phyloP scores from a whole-genome alignment of 2,113 vertebrate genomes.

The Pelodiscus sinensis region DNA sequence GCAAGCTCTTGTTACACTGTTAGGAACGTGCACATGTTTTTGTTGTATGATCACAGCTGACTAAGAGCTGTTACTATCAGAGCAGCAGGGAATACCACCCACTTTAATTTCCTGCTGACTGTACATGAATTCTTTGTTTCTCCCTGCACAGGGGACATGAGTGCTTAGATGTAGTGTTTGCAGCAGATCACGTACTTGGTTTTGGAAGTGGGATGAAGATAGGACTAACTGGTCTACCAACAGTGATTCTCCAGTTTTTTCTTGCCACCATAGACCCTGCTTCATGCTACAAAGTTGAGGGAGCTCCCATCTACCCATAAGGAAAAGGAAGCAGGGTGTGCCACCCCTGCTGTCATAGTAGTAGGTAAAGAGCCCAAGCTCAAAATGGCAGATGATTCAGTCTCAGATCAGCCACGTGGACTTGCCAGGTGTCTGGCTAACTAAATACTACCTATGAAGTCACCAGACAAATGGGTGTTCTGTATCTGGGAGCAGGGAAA shows the following conservation, averaged over 20 bases:
- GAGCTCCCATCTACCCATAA: neutral
- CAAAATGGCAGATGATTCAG: neutral
- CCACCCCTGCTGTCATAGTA: neutral
- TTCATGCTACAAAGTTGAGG: neutral
- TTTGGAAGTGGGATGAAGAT: neutral
- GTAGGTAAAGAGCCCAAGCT: neutral
- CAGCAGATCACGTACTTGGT: neutral
- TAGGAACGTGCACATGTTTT: slow-evolving; percentile 24
- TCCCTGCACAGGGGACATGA: accelerated
- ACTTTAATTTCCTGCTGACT: slow-evolving; percentile 30
- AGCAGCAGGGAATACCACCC: slow-evolving; percentile 24
- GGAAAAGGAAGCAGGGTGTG: neutral
- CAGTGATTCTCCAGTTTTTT: neutral
- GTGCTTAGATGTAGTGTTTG: neutral
- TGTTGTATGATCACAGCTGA: slow-evolving; percentile 61
- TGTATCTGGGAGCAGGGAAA: neutral
- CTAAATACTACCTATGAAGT: accelerated
- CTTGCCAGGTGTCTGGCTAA: neutral
- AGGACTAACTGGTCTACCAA: neutral
- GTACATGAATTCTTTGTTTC: neutral
- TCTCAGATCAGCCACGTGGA: neutral
- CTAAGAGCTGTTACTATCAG: slow-evolving; percentile 11
- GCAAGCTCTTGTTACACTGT: slow-evolving; percentile 39
- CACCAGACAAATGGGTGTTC: neutral
- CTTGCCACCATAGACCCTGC: neutral